Base-by-base conservation (phyloP, 1,140 invertebrate genomes). In the Globodera rostochiensis region DNA sequence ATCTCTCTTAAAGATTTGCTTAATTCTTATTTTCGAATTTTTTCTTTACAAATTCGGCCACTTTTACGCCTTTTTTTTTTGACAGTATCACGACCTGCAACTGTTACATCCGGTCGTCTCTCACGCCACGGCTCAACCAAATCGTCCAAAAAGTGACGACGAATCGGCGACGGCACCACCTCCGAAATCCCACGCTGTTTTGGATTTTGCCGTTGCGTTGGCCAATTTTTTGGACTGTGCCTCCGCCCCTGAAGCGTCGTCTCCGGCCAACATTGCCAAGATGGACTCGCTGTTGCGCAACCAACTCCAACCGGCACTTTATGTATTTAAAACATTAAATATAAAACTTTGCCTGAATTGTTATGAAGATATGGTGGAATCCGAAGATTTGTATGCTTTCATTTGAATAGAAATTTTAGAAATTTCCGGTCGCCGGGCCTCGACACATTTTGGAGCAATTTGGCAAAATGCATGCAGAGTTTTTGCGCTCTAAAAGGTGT, bases 371-470 rank as follows among this genome's bases (percentile, higher is more conserved):
- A 36, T 36, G 36, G 36, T 36, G 36, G 36, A 36, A 36, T 36
- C 36, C 36, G 3, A 36, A 36, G 36, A 36, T 2, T 36, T 36
- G 1, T 36, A 36, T 36, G 3, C 36, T 36, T 36, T 36, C 3
- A 36, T 36, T 36, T 36, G 36, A 36, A 36, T 36, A 36, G 36
- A 36, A 36, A 36, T 36, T 64, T 64, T 19, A 71, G 69, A 71
- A 71, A 36, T 45, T n/a, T 47, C 36, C 69, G 25, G 36, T 71
- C 46, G 36, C 25, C n/a, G 25, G 36, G 25, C 46, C 69, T 71
- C 69, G 69, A 19, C 46, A 47, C 46, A 47, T 71, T 47, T 71
- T 71, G 25, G 69, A 71, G 21, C 8, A 71, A 71, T 47, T 71
- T 6, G 36, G 8, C 19, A 6, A 71, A 19, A 11, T 71, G 8